Base-by-base conservation (phyloP, 2,888 invertebrate species). In the Psylliodes chrysocephalus region DNA sequence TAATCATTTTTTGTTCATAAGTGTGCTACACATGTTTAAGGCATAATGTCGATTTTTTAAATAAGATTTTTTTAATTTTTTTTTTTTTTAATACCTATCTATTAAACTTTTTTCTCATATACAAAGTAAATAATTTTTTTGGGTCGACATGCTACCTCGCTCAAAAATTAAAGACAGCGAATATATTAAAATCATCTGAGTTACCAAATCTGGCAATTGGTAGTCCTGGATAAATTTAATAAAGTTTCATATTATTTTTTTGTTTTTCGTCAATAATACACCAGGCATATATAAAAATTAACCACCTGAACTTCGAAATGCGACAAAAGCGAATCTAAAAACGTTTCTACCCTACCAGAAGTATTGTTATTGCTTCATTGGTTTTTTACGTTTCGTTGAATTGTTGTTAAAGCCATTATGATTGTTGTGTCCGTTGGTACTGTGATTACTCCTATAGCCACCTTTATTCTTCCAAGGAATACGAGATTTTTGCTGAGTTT, bases 341-440 rank as follows among this genome's bases (percentile, higher is more conserved):
- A 33, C 42, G 30, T 44, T 57, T 56, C 46, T 15, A 60, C 35
- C 17, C 51, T 60, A 63, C 42, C 49, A 28, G 49, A 25, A 38
- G 33, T 38, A 35, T 64, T 66, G 68, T 68, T 75, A 75, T 76
- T 74, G 75, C 64, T 73, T 73, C 60, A 69, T 68, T 44, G 73
- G 72, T 71, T 75, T 75, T 74, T 75, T 76, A 60, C 75, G 72
- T 64, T 76, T 77, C 35, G 67, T 71, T 53, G 65, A 72, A 47
- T 67, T 68, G 40, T 66, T 70, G 42, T 49, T 67, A 44, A 63
- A 67, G 59, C 63, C 65, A 55, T 69, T 71, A 52, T 67, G 70
- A 44, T 63, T 71, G 62, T 66, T 70, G 22, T 56, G 44, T 28
- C 73, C 69, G 49, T 69, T 72, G 59, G 67, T 68, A 56, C 67